A percentile compares a stretch with the other conserved stretches of the same genome.
These are phyloP conservation scores for Cactoblastis cactorum DNA, from an alignment of 2,888 invertebrate species.

Conservation along the genomic window DNA sequence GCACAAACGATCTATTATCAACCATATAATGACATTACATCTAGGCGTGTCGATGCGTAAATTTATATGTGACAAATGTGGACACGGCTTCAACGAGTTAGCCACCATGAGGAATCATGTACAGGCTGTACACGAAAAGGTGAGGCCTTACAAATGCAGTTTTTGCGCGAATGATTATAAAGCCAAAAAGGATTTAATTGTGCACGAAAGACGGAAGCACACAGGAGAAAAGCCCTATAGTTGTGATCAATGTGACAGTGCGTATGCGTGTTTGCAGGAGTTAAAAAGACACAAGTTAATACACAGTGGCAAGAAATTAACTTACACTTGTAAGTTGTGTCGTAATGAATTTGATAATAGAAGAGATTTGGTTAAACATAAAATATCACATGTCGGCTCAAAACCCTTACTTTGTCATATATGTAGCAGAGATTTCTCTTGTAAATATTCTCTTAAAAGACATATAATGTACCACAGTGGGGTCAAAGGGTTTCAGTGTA, in stretches of 20 bases:
- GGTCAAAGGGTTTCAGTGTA: constrained; percentile 17
- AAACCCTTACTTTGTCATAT: constrained; percentile 21
- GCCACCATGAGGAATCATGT: constrained; percentile 27
- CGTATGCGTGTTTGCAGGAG: not conserved
- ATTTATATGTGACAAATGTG: constrained; percentile 29
- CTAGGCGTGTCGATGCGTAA: constrained; percentile 19
- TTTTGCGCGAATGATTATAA: constrained; percentile 27
- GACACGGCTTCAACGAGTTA: constrained; percentile 24
- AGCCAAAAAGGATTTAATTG: constrained; percentile 25
- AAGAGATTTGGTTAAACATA: constrained; percentile 15
- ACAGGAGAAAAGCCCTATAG: constrained; percentile 24
- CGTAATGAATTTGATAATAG: constrained; percentile 7
- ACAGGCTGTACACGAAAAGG: constrained; percentile 27
- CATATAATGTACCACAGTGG: constrained; percentile 25
- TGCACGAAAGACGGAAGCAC: constrained; percentile 25
- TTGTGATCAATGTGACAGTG: constrained; percentile 20
- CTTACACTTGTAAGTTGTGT: constrained; percentile 23
- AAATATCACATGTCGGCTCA: constrained; percentile 12
- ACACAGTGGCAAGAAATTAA: not conserved
- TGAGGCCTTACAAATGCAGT: constrained; percentile 24
- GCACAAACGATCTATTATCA: constrained; percentile 16
- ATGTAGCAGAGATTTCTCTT: constrained; percentile 24
- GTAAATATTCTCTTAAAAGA: constrained; percentile 24
- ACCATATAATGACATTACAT: constrained; percentile 26
- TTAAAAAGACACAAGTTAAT: constrained; percentile 11